Conservation (phyloP, 2,113 vertebrate species). For the Oreocharis arfaki region DNA sequence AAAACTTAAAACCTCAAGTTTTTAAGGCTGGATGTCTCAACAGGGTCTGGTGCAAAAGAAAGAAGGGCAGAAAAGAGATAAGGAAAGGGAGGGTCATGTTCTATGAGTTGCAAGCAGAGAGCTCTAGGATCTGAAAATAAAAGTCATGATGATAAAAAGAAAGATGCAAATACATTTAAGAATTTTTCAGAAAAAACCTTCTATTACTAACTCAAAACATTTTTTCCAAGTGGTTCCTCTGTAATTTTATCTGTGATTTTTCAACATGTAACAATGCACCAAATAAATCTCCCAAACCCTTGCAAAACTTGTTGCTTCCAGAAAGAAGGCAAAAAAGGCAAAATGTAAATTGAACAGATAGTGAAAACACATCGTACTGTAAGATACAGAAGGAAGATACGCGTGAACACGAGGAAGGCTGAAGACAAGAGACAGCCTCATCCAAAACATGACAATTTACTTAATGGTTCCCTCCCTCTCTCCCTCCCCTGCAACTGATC, state of each 20-base stretch:
- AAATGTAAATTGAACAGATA: background rate
- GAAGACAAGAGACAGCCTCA: background rate
- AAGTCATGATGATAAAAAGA: background rate
- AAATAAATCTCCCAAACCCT: background rate
- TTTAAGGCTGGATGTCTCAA: background rate
- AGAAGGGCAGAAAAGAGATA: background rate
- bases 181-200: background rate
- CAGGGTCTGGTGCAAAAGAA: background rate
- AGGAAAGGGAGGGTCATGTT: background rate
- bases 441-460: background rate
- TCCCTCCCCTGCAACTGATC: background rate
- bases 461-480: conserved; percentile 3
- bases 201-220: background rate
- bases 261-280: background rate
- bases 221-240: background rate
- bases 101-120: background rate
- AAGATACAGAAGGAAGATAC: background rate
- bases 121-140: background rate
- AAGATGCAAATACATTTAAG: background rate
- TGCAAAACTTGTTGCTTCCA: background rate
- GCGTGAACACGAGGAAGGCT: background rate
- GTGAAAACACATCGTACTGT: background rate
- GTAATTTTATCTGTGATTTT: background rate
- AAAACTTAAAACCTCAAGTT: background rate
- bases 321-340: background rate